A percentile compares a stretch with the other conserved stretches of the same genome.
phyloP scores from a whole-genome alignment of 2,888 invertebrate species.

The Cerastis rubricosa region DNA sequence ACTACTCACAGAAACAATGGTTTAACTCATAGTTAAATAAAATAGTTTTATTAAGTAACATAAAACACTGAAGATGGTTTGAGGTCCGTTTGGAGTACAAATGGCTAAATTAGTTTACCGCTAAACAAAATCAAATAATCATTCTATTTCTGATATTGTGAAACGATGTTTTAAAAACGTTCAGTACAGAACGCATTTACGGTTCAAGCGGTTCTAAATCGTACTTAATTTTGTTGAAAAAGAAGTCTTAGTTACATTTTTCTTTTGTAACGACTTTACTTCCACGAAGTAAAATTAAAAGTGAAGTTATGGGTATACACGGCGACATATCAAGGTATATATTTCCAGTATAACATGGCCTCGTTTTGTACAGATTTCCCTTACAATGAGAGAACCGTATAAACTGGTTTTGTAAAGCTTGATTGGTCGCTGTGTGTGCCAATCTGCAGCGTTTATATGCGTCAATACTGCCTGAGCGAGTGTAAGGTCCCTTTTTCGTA shows the following conservation, averaged over 20 bases:
- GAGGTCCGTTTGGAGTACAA: not conserved
- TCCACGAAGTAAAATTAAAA: not conserved
- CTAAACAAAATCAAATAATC: not conserved
- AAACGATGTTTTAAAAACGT: not conserved
- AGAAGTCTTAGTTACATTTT: not conserved
- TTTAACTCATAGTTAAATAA: not conserved
- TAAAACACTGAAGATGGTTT: not conserved
- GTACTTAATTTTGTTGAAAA: not conserved
- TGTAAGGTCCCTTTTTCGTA: not conserved
- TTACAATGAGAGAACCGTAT: too few species aligned
- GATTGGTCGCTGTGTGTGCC: not conserved
- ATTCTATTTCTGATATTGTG: not conserved
- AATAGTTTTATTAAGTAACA: not conserved
- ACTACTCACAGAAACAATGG: not conserved
- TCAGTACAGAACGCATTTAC: not conserved
- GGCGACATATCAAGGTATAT: too few species aligned
- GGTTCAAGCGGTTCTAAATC: not conserved
- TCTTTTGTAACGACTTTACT: not conserved
- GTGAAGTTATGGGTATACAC: not conserved
- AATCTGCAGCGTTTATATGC: constrained; percentile 13
- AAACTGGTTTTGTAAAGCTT: too few species aligned
- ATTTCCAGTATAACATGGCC: too few species aligned
- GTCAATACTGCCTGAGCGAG: constrained; percentile 15
- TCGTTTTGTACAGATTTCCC: too few species aligned
- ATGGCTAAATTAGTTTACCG: not conserved